Base-by-base conservation (phyloP, 2,113 vertebrate genomes). In the Eonycteris spelaea region DNA sequence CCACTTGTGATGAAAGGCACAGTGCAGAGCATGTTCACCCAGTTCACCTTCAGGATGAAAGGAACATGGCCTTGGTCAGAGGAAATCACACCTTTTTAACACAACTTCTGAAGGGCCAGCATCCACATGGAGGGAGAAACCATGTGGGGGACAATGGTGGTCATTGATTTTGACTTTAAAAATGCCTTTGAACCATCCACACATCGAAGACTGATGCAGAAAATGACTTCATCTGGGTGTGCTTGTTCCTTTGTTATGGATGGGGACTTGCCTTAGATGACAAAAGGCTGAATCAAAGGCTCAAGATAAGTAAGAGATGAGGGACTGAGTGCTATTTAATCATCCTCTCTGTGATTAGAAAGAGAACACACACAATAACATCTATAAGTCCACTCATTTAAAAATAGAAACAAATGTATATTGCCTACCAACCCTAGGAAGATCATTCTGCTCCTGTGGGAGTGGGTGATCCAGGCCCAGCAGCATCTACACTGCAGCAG, bases 381-480 rank as follows among this genome's bases (percentile, higher is more conserved):
- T 30, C 45, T 89, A 21, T 15, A 8, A 19, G 30, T 43, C 45
- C 7, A 35, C 67, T n/a, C 55, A 28, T 22, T 63, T 3, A 12
- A 40, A 63, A 11, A 55, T 67, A 53, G 59, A 28, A 43, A 63
- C 10, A 18, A 15, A 6, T 7, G 5, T 26, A 19, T 65, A 24
- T 30, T 18, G 55, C 61, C 7, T 11, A 1, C 33, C 3, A 3
- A 19, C 55, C 35, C 79, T 3, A 0, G 13, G 43, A 35, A 38
- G 61, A n/a, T 68, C 0, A 1, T 19, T 38, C 10, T 38, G 28
- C 5, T n/a, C 28, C 1, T 1, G 6, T 2, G 65, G 28, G 55
- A n/a, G 65, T 1, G 10, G 5, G 33, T 13, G 43, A 14, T 1
- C 19, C n/a, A 11, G 45, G 9, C 2, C 71, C 7, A 40, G 22